Base-by-base conservation (phyloP, 2,797 vertebrate genomes). In the Helostoma temminkii region DNA sequence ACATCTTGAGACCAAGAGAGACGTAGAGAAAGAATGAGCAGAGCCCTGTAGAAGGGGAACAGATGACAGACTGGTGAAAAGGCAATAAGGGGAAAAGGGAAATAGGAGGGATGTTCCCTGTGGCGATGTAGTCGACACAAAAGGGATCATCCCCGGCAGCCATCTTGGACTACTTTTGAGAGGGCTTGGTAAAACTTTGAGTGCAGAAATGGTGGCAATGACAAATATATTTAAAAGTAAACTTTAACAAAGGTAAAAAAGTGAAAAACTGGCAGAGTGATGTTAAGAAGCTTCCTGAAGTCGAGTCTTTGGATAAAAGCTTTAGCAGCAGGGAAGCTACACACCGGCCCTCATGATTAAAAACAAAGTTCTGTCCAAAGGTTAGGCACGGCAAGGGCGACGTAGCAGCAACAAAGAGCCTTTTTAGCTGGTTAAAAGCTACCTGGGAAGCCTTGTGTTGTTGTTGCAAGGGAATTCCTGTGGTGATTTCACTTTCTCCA, bases 141-240 rank as follows among this genome's bases (percentile, higher is more conserved):
- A 80, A 79, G 74, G 16, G 3, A 49, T 43, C 43, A 66, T 57
- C 71, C 66, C 46, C n/a, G 67, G 49, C 70, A 58, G 74, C 76
- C 76, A 77, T 80, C 78, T 80, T 80, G 76, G 68, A 49, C 61
- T 61, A 53, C 59, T 81, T 76, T 67, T 4, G 18, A 37, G 21
- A 25, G 24, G 37, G 18, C 22, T 37, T 6, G 43, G 45, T 64
- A 45, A 65, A 76, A 74, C 48, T 83, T 63, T 52, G 52, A 46
- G 9, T 4, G 46, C 10, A 4, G 19, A 26, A 47, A 41, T 53
- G 54, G 25, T 36, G n/a, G 15, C 22, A 37, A 5, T 22, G 18
- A 30, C 22, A 28, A 49, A 12, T 32, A 34, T 3, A 19, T 43
- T 50, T 48, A 34, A 56, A 56, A 41, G 36, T 26, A 26, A 37